These are phyloP conservation scores for Pogonomyrmex barbatus DNA, from an alignment of 1,140 invertebrate genomes.

Conservation along the genomic window DNA sequence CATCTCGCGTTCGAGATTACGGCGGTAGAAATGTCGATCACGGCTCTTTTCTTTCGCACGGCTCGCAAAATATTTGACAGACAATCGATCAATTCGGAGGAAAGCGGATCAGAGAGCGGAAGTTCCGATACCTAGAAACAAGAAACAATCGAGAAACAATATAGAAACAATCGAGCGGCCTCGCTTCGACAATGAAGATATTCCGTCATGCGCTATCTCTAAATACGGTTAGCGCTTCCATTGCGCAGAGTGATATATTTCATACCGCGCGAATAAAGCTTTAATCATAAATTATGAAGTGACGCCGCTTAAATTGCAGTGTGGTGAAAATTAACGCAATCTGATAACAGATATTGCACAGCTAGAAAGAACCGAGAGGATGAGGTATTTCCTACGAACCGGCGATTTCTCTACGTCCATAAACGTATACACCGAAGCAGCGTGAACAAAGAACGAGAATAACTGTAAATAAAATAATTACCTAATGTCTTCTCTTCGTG, in stretches of 20 bases:
- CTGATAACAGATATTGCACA: constrained; percentile 34
- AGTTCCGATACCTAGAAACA: constrained; percentile 3
- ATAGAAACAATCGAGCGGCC: constrained; percentile 30
- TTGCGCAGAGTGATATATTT: constrained; percentile 19
- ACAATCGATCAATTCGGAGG: constrained; percentile 48
- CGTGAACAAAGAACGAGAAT: not conserved
- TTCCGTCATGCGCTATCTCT: constrained; percentile 49
- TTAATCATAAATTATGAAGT: constrained; percentile 60
- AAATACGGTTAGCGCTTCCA: constrained; percentile 37
- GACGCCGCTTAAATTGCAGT: constrained; percentile 51
- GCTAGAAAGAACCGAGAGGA: not conserved
- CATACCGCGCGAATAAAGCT: constrained; percentile 36
- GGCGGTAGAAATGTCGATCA: constrained; percentile 18
- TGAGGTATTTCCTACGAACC: constrained; percentile 36
- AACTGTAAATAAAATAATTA: not conserved
- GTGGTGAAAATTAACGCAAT: constrained; percentile 46
- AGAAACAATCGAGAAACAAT: no score
- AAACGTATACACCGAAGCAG: constrained; percentile 11
- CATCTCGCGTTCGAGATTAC: constrained; percentile 28
- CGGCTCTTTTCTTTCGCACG: constrained; percentile 3
- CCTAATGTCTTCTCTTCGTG: not conserved
- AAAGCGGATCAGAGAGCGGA: constrained; percentile 46
- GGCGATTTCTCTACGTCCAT: not conserved
- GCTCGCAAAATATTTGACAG: constrained; percentile 49
- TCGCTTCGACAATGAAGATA: constrained; percentile 38